phyloP scores from a whole-genome alignment of 2,797 vertebrate species.

The Chelon auratus region DNA sequence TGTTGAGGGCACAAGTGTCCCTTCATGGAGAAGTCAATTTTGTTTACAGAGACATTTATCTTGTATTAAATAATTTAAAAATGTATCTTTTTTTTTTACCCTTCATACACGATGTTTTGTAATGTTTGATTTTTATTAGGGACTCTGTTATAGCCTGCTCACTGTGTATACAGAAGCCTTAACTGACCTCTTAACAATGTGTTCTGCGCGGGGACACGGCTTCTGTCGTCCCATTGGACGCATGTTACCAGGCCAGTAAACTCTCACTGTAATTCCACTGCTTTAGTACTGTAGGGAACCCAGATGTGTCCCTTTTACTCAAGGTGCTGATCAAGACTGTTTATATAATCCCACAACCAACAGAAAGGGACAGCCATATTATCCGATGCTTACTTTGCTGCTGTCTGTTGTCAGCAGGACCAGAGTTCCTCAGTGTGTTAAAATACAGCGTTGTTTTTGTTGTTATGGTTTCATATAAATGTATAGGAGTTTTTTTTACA shows the following conservation, averaged over 20 bases:
- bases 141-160: constrained; percentile 29
- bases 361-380: constrained; percentile 1
- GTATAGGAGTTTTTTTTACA: constrained; percentile 4
- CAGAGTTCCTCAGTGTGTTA: constrained; percentile 20
- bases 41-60: constrained; percentile 85
- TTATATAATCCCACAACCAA: constrained; percentile 18
- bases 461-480: constrained; percentile 39
- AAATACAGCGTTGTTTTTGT: constrained; percentile 12
- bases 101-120: constrained; percentile 58
- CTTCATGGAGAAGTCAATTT: constrained; percentile 57
- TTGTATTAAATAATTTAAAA: constrained; percentile 82
- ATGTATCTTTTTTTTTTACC: constrained; percentile 56
- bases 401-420: constrained; percentile 29
- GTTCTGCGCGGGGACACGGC: constrained; percentile 52
- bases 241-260: constrained; percentile 27
- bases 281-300: constrained; percentile 41
- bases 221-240: constrained; percentile 27
- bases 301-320: constrained; percentile 28
- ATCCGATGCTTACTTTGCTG: constrained; percentile 34
- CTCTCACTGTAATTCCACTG: constrained; percentile 23
- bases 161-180: constrained; percentile 45
- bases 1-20: constrained; percentile 40
- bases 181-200: constrained; percentile 63
- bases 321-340: constrained; percentile 45
- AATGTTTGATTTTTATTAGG: constrained; percentile 34